These are phyloP conservation scores for Sceliomorpha sp. DNA, from an alignment of 2,888 invertebrate genomes.

Conservation along the genomic window DNA sequence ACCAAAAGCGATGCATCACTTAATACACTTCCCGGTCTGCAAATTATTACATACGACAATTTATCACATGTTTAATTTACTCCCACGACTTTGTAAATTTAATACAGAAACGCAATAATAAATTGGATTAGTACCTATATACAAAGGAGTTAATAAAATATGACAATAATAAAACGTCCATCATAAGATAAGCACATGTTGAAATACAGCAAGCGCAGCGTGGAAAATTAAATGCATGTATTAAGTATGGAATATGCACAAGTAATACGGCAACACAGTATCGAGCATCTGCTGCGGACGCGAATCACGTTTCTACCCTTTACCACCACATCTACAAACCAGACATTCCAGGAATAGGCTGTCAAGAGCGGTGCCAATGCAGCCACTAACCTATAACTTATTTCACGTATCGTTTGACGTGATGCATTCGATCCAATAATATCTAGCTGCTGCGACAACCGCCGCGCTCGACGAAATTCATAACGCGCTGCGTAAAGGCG, in stretches of 20 bases:
- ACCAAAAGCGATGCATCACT: too few relatives aligned
- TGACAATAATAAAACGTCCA: slow-evolving; percentile 35
- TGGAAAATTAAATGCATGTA: slow-evolving; percentile 51
- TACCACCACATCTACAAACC: slow-evolving; percentile 63
- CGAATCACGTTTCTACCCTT: slow-evolving; percentile 58
- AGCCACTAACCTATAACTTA: slow-evolving; percentile 81
- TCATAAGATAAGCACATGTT: slow-evolving; percentile 29
- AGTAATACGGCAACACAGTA: slow-evolving; percentile 38
- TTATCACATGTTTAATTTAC: too few relatives aligned
- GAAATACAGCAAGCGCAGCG: slow-evolving; percentile 39
- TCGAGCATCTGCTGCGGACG: slow-evolving; percentile 40
- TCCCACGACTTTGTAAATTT: too few relatives aligned
- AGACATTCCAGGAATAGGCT: slow-evolving; percentile 79
- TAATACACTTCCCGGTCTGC: too few relatives aligned
- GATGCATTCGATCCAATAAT: slow-evolving; percentile 81
- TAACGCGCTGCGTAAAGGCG: slow-evolving; percentile 63
- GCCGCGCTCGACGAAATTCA: slow-evolving; percentile 66
- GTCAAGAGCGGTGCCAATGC: slow-evolving; percentile 80
- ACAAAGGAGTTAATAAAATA: too few relatives aligned
- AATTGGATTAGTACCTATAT: too few relatives aligned
- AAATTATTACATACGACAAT: too few relatives aligned
- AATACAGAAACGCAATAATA: too few relatives aligned
- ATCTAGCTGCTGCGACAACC: slow-evolving; percentile 67
- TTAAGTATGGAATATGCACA: slow-evolving; percentile 41
- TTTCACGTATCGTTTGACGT: slow-evolving; percentile 81